A percentile compares a stretch with the other conserved stretches of the same genome.
Conservation (phyloP, 1,140 invertebrate genomes). For the Conus ventricosus region DNA sequence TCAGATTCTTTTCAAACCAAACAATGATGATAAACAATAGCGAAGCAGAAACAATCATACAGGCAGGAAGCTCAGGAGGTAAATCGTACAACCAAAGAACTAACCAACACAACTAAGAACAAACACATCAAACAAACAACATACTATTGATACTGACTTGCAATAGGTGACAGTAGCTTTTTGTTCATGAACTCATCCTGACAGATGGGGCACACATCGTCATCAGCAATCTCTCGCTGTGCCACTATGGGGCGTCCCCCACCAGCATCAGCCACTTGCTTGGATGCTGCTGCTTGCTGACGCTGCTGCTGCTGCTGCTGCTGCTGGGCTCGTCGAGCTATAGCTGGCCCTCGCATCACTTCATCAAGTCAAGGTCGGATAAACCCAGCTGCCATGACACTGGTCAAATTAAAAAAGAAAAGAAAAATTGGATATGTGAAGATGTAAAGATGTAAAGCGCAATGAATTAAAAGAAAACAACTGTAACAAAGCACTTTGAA, state of each 20-base stretch:
- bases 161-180: constrained; percentile 73
- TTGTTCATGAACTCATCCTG: constrained; percentile 74
- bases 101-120: background rate
- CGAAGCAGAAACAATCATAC: no score
- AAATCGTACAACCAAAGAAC: background rate
- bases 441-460: no score
- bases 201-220: constrained; percentile 75
- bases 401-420: constrained; percentile 47
- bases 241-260: constrained; percentile 59
- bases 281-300: constrained; percentile 39
- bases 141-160: constrained; percentile 61
- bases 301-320: constrained; percentile 24
- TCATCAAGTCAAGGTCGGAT: constrained; percentile 73
- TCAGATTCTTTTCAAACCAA: no score
- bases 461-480: background rate
- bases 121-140: background rate
- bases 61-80: no score
- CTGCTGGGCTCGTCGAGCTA: constrained; percentile 40
- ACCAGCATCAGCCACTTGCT: constrained; percentile 36
- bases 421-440: background rate
- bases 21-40: no score
- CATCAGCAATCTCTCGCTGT: constrained; percentile 71
- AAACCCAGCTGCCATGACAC: constrained; percentile 74
- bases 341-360: constrained; percentile 61
- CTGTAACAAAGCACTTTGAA: background rate